A percentile compares a stretch with the other conserved stretches of the same genome.
phyloP scores from a whole-genome alignment of 2,113 vertebrate genomes.

The Cavia aperea region DNA sequence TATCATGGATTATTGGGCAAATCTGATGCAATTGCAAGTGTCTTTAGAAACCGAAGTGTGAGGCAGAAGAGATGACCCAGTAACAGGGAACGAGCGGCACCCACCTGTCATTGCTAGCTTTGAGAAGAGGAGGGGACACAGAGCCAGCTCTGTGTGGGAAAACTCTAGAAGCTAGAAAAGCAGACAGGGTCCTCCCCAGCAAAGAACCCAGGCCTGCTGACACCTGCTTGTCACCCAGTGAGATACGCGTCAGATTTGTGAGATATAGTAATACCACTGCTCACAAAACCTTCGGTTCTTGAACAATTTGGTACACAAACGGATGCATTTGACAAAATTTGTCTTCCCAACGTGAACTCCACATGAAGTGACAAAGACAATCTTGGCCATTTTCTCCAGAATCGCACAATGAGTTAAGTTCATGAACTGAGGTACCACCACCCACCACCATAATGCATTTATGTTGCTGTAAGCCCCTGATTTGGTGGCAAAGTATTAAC shows the following conservation, averaged over 20 bases:
- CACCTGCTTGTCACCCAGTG: neutral
- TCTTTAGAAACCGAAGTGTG: neutral
- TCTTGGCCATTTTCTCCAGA: neutral
- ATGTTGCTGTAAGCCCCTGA: constrained; percentile 2
- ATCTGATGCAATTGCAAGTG: neutral
- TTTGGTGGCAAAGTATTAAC: neutral
- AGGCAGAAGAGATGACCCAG: neutral
- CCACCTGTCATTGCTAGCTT: neutral
- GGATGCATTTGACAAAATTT: neutral
- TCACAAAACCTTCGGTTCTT: too few species aligned
- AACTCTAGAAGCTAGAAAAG: neutral
- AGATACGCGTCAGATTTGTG: neutral
- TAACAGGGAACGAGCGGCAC: neutral
- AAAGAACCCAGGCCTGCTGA: neutral
- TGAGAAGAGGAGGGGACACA: neutral
- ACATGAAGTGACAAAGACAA: neutral
- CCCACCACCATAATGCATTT: neutral
- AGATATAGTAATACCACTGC: neutral
- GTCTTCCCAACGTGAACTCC: neutral
- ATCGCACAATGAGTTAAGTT: neutral
- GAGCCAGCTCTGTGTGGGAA: neutral
- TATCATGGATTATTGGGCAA: neutral
- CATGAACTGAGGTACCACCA: neutral
- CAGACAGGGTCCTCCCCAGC: neutral
- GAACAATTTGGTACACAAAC: neutral